phyloP scores from a whole-genome alignment of 2,113 vertebrate genomes.

The Neoarius graeffei region DNA sequence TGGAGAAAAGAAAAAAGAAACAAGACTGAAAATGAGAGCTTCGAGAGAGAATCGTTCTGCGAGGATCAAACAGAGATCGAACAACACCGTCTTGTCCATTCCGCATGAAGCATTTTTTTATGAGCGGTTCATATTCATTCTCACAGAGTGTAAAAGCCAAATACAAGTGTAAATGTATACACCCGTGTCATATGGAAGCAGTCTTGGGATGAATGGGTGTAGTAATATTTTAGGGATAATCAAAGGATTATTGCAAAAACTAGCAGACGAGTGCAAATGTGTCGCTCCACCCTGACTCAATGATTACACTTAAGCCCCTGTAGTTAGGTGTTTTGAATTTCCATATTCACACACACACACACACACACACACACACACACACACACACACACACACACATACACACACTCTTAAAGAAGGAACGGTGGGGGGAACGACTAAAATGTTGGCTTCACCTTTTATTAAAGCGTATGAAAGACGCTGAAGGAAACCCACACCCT shows the following conservation, averaged over 20 bases:
- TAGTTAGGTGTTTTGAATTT: slow-evolving; percentile 78
- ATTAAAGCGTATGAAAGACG: slow-evolving; percentile 56
- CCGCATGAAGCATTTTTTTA: neutral
- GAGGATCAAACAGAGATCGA: slow-evolving; percentile 5
- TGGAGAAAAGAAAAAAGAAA: slow-evolving; percentile 42
- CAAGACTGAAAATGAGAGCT: slow-evolving; percentile 6
- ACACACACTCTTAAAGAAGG: slow-evolving; percentile 45
- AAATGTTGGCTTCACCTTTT: slow-evolving; percentile 54
- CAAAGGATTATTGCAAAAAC: slow-evolving; percentile 67
- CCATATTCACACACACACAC: slow-evolving; percentile 65
- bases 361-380: slow-evolving; percentile 35
- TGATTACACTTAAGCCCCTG: slow-evolving; percentile 78
- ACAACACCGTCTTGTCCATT: slow-evolving; percentile 1
- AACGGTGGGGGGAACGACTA: slow-evolving; percentile 35
- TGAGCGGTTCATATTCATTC: slow-evolving; percentile 44
- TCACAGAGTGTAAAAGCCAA: slow-evolving; percentile 59
- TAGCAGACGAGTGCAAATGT: slow-evolving; percentile 68
- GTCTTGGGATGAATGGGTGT: slow-evolving; percentile 43
- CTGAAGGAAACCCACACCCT: slow-evolving; percentile 55
- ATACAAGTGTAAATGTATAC: slow-evolving; percentile 68
- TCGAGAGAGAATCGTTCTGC: slow-evolving; percentile 13
- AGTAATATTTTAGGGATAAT: slow-evolving; percentile 53
- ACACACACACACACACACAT: slow-evolving; percentile 56
- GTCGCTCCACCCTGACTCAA: slow-evolving; percentile 72
- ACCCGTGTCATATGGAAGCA: slow-evolving; percentile 55